Percentiles rank a stretch among this genome's conserved stretches.
These are phyloP conservation scores for Pelvicachromis taeniatus DNA, from an alignment of 2,113 vertebrate species.

Conservation along the genomic window DNA sequence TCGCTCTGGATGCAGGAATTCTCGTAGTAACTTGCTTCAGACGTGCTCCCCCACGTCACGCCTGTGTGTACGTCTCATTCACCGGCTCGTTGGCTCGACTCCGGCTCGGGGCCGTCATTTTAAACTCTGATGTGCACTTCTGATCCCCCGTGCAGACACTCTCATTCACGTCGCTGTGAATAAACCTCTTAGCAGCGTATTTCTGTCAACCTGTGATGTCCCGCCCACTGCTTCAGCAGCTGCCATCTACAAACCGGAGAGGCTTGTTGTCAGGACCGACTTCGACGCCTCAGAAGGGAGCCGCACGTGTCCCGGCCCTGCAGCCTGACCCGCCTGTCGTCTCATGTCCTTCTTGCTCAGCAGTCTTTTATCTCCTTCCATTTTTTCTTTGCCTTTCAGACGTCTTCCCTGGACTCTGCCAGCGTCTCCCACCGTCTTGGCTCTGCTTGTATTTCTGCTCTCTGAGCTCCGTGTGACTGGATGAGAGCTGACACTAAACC, in stretches of 20 bases:
- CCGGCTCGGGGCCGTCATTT: neutral
- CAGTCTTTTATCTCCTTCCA: neutral
- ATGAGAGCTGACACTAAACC: constrained; percentile 40
- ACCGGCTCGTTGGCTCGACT: neutral
- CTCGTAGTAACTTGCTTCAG: neutral
- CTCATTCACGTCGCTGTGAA: neutral
- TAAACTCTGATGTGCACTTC: neutral
- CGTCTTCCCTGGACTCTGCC: neutral
- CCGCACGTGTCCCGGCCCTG: neutral
- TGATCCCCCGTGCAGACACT: neutral
- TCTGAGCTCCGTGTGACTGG: constrained; percentile 6
- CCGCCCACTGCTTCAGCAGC: neutral
- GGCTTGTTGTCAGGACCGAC: neutral
- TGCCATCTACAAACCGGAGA: neutral
- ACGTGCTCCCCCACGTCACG: neutral
- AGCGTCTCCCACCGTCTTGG: neutral
- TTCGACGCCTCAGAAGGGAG: neutral
- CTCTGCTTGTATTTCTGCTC: neutral
- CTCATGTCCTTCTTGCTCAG: neutral
- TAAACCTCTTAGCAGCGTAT: constrained; percentile 13
- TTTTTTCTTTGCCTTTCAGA: too few species aligned
- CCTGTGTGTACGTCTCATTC: neutral
- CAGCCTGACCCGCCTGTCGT: neutral
- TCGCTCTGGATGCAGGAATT: neutral
- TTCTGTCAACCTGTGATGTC: constrained; percentile 2